These are phyloP conservation scores for Chelonia mydas DNA, from an alignment of 2,797 vertebrate genomes.

Conservation along the genomic window DNA sequence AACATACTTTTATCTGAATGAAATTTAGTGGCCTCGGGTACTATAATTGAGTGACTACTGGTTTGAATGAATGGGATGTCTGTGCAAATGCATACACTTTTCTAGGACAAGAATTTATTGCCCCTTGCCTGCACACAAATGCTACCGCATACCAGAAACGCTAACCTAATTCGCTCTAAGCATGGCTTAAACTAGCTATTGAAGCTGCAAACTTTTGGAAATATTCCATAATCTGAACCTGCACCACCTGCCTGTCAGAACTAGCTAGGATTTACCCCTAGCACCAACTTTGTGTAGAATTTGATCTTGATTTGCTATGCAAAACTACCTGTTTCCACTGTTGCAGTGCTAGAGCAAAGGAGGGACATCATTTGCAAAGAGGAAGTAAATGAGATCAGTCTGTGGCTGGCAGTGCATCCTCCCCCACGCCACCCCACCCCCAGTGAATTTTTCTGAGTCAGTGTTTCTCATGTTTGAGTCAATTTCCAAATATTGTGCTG, in stretches of 20 bases:
- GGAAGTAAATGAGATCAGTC: neutral
- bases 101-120: neutral
- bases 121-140: constrained; percentile 12
- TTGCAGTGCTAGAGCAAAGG: neutral
- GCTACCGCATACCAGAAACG: neutral
- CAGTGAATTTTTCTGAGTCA: constrained; percentile 16
- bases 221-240: constrained; percentile 29
- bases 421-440: neutral
- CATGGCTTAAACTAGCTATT: constrained; percentile 20
- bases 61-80: neutral
- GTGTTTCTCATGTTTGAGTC: constrained; percentile 61
- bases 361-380: neutral
- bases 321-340: neutral
- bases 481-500: constrained; percentile 55
- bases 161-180: constrained; percentile 22
- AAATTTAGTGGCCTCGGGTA: neutral
- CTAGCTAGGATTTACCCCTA: constrained; percentile 2
- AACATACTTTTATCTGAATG: neutral
- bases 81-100: rapidly evolving
- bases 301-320: constrained; percentile 18
- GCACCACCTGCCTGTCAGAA: constrained; percentile 35
- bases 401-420: constrained; percentile 6
- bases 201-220: constrained; percentile 7
- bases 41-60: neutral
- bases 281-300: neutral